Conservation (phyloP, 1,140 invertebrate species). For the Lucilia cuprina region DNA sequence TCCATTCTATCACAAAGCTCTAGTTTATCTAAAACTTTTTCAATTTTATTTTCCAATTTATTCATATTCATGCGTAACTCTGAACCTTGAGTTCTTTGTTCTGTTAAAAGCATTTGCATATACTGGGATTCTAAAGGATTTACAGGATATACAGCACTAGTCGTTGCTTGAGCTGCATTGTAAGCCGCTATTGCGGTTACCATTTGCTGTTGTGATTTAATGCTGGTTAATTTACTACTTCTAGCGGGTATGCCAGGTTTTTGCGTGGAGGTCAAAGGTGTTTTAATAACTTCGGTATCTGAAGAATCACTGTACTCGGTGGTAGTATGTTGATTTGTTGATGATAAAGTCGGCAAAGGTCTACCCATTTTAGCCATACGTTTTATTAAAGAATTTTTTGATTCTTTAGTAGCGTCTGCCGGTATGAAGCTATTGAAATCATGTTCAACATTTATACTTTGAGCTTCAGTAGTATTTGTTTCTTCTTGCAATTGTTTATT, state of each 20-base stretch:
- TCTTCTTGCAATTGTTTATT: background rate
- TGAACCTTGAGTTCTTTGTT: slow-evolving; percentile 41
- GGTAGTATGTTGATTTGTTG: background rate
- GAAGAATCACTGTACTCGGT: slow-evolving; percentile 36
- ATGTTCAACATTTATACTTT: background rate
- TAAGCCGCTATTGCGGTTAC: background rate
- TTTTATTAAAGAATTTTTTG: slow-evolving; percentile 33
- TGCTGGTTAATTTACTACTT: background rate
- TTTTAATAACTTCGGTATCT: slow-evolving; percentile 34
- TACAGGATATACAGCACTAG: background rate
- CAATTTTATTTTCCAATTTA: slow-evolving; percentile 38
- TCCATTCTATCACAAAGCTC: slow-evolving; percentile 21
- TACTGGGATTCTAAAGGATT: slow-evolving; percentile 30
- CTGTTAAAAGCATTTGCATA: slow-evolving; percentile 36
- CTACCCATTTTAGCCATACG: slow-evolving; percentile 41
- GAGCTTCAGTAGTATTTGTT: background rate
- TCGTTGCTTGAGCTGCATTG: background rate
- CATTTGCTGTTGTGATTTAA: slow-evolving; percentile 6
- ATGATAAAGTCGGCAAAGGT: slow-evolving; percentile 24
- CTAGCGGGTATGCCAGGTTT: slow-evolving; percentile 24
- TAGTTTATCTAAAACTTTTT: slow-evolving; percentile 40
- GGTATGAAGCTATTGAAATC: background rate
- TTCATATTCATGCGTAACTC: slow-evolving; percentile 42
- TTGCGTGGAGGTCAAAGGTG: slow-evolving; percentile 1
- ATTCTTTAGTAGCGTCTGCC: background rate